Percentiles rank a stretch among this genome's conserved stretches.
Conservation (phyloP, 2,797 vertebrate species). For the Cichlasoma orientale region DNA sequence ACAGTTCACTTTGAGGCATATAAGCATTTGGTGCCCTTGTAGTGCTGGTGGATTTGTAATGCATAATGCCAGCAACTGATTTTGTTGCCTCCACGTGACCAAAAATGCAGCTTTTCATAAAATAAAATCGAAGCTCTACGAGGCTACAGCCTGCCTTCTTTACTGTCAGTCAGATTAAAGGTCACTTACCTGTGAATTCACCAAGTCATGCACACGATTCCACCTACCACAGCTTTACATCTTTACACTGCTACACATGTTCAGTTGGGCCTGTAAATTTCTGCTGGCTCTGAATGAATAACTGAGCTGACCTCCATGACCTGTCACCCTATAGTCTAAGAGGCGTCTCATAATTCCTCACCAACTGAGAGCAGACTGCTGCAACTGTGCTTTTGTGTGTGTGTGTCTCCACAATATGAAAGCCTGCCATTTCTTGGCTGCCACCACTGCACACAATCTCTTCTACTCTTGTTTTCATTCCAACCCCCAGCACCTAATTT, state of each 20-base stretch:
- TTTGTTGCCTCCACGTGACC: not conserved
- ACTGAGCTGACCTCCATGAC: conserved; percentile 47
- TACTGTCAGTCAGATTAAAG: not conserved
- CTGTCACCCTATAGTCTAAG: conserved; percentile 38
- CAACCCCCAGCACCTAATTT: conserved; percentile 18
- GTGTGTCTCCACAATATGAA: not conserved
- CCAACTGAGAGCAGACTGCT: conserved; percentile 24
- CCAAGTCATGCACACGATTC: not conserved
- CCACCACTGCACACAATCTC: conserved; percentile 2
- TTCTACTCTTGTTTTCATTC: conserved; percentile 2
- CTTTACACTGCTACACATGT: not conserved
- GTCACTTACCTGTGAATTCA: not conserved
- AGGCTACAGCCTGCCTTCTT: not conserved
- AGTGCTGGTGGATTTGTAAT: not conserved
- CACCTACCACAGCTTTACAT: not conserved
- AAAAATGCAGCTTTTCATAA: not conserved
- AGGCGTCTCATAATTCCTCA: conserved; percentile 50
- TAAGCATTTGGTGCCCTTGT: not conserved
- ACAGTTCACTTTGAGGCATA: not conserved
- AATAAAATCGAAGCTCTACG: not conserved
- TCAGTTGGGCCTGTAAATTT: not conserved
- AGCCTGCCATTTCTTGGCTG: conserved; percentile 13
- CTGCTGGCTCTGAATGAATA: conserved; percentile 12
- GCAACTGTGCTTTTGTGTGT: conserved; percentile 18
- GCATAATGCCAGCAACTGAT: not conserved